Evolutionary conservation across 2,888 invertebrate species (phyloP), one percentile per base, ranked within the genome.

Genomic region (Cryptocheilus praepositus): DNA sequence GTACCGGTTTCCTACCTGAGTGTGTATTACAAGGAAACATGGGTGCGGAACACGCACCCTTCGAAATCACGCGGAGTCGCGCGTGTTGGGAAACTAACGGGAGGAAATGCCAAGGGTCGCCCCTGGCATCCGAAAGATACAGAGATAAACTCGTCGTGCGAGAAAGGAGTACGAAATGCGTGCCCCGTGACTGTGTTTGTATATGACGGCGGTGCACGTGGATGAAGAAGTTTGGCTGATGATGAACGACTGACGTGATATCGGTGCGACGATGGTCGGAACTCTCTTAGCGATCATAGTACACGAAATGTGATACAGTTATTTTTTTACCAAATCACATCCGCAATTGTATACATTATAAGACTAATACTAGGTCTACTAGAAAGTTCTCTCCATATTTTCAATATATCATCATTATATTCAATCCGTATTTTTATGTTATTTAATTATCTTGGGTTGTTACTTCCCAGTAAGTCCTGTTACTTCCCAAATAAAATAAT

Each of bases 21-120:
- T 59, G 57, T 71, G 71, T 69, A 71, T 71, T 70, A 68, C 70
- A 55, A 63, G 68, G 68, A 71, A 69, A 70, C 71, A 71, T 61
- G 67, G 63, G 49, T 73, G 46, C 59, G 70, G 65, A 79, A 73
- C 71, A 67, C 68, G 79, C 76, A 75, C 73, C 70, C 70, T 79
- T 74, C 67, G 73, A 64, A 77, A 79, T 79, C 72, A 70, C 66
- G 59, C 64, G 64, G 65, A 67, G 64, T 70, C 68, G 67, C 73
- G 71, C 71, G 64, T 59, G 61, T 67, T 54, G 67, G 49, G 66
- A 72, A 78, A 67, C 71, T 76, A 76, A 71, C 74, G 61, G 74
- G 53, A 72, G 70, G 69, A 74, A 68, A 65, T 74, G 72, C 69
- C 67, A 63, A 68, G 78, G 72, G 74, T 76, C 70, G 72, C 64